Evolutionary conservation across 2,797 vertebrate species (phyloP).

Genomic region (Chiroxiphia lanceolata): DNA sequence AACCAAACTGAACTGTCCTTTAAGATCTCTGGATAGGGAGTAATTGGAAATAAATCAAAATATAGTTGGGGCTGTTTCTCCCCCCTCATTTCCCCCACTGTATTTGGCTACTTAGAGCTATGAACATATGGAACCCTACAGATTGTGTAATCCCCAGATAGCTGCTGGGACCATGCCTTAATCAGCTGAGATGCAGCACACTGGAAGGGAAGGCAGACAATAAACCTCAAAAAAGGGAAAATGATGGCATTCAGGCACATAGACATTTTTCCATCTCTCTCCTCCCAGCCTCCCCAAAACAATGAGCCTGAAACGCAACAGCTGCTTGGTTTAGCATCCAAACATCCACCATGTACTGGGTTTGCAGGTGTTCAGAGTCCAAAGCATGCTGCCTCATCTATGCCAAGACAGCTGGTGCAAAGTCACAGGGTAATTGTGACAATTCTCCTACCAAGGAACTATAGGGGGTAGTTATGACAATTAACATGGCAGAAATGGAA

Average conservation of each 20-base stretch:
- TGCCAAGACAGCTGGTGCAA: conserved; percentile 49
- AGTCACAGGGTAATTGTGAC: conserved; percentile 58
- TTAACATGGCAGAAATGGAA: conserved; percentile 1
- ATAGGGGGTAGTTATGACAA: conserved; percentile 38
- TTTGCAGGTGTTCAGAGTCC: conserved; percentile 51
- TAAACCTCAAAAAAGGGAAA: neutral
- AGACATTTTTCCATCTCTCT: neutral
- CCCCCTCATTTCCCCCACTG: accelerated
- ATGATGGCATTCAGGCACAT: neutral
- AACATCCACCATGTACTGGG: neutral
- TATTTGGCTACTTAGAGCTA: neutral
- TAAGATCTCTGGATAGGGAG: neutral
- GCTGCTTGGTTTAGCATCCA: conserved; percentile 32
- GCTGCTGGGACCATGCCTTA: neutral
- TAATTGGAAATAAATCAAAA: conserved; percentile 46
- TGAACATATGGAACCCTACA: neutral
- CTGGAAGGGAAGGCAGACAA: neutral
- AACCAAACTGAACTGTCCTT: conserved; percentile 49
- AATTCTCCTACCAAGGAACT: conserved; percentile 41
- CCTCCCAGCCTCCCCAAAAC: neutral
- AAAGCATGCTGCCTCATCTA: neutral
- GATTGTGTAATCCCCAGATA: neutral
- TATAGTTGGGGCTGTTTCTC: neutral
- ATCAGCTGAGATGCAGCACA: neutral
- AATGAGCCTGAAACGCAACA: conserved; percentile 28